These are phyloP conservation scores for Agrotis ipsilon DNA, from an alignment of 2,888 invertebrate species.

Conservation along the genomic window DNA sequence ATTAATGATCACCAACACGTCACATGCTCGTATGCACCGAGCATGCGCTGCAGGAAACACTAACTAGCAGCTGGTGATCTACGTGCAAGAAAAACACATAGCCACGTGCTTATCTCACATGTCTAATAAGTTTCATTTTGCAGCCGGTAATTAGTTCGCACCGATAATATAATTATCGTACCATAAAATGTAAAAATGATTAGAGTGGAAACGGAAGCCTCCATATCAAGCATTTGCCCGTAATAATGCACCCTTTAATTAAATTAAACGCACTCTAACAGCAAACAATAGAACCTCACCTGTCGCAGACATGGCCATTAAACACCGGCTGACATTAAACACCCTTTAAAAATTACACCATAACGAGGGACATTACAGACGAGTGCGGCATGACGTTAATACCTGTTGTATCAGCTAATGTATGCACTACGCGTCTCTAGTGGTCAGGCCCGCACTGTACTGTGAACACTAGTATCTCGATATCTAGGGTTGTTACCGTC, in stretches of 20 bases:
- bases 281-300: constrained; percentile 42
- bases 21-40: constrained; percentile 19
- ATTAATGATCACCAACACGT: neutral
- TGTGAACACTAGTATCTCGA: constrained; percentile 44
- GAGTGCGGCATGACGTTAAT: constrained; percentile 23
- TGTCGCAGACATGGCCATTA: constrained; percentile 40
- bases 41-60: neutral
- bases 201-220: constrained; percentile 18
- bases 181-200: neutral
- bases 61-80: constrained; percentile 19
- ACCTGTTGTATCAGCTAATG: constrained; percentile 54
- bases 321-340: constrained; percentile 29
- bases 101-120: constrained; percentile 40
- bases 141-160: constrained; percentile 25
- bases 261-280: constrained; percentile 25
- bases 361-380: constrained; percentile 18
- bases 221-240: constrained; percentile 5
- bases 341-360: constrained; percentile 33
- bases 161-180: constrained; percentile 16
- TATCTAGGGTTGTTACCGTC: constrained; percentile 59
- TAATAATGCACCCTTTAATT: constrained; percentile 19
- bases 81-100: constrained; percentile 20
- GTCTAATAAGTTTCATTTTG: constrained; percentile 41
- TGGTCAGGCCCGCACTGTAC: constrained; percentile 42
- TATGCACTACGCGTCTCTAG: constrained; percentile 52